A percentile compares a stretch with the other conserved stretches of the same genome.
phyloP scores from a whole-genome alignment of 2,888 invertebrate species.

The Alviniconcha strummeri region DNA sequence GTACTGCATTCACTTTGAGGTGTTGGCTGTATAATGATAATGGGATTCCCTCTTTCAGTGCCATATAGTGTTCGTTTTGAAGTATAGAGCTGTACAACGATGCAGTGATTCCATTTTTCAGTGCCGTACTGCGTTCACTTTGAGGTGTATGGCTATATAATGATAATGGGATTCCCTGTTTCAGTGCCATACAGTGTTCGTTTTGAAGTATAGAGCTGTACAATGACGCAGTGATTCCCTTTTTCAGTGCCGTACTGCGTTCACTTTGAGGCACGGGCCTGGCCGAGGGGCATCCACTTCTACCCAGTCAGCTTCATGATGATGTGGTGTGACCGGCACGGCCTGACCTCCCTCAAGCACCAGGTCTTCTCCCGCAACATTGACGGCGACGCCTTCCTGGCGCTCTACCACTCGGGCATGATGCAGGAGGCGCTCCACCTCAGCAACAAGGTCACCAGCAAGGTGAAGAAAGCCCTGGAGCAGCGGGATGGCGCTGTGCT shows the following conservation, averaged over 20 bases:
- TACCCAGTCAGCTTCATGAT: constrained; percentile 46
- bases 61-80: no score
- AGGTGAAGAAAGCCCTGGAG: constrained; percentile 36
- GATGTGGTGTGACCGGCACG: constrained; percentile 47
- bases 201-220: constrained; percentile 35
- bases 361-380: constrained; percentile 40
- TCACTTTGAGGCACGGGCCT: constrained; percentile 45
- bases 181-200: constrained; percentile 1
- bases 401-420: constrained; percentile 29
- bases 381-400: constrained; percentile 40
- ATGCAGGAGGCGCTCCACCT: constrained; percentile 33
- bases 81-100: no score
- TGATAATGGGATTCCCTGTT: no score
- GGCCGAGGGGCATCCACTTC: constrained; percentile 41
- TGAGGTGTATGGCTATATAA: no score
- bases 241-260: constrained; percentile 37
- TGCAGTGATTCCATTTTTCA: no score
- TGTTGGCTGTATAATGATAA: no score
- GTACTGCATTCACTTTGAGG: no score
- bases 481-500: constrained; percentile 33
- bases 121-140: no score
- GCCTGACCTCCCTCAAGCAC: constrained; percentile 39
- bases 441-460: constrained; percentile 34
- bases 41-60: no score
- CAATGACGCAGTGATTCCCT: no score